Conservation (phyloP, 2,888 invertebrate species). For the Heterodera filipjevi region DNA sequence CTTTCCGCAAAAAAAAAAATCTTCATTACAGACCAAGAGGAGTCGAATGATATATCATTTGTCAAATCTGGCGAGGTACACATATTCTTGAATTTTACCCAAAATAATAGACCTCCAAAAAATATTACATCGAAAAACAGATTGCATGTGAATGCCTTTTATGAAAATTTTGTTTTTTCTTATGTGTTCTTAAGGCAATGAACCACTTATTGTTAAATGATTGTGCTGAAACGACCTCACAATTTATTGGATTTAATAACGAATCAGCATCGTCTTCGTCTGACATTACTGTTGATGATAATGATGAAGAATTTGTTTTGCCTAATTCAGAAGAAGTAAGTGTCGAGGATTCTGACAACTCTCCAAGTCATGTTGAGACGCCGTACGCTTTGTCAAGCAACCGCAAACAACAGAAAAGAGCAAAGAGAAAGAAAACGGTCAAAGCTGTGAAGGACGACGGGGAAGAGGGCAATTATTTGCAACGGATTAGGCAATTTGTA, state of each 20-base stretch:
- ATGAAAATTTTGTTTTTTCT: no score
- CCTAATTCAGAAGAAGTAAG: background rate
- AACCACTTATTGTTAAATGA: background rate
- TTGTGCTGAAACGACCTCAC: background rate
- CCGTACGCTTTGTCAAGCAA: background rate
- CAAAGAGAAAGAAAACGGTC: constrained; percentile 7
- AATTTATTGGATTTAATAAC: background rate
- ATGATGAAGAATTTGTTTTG: background rate
- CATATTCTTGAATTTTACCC: no score
- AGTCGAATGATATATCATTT: no score
- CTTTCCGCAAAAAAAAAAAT: no score
- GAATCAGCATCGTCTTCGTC: background rate
- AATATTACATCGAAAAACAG: no score
- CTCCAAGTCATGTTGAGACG: background rate
- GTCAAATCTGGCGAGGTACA: no score
- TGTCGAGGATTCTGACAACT: background rate
- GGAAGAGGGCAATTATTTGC: constrained; percentile 46
- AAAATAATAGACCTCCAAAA: no score
- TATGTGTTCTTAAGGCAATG: no score
- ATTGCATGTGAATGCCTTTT: no score
- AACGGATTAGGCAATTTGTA: constrained; percentile 42
- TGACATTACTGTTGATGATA: background rate
- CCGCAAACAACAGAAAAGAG: background rate
- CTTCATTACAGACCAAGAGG: no score
- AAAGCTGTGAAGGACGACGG: constrained; percentile 51